Evolutionary conservation across 1,140 invertebrate species (phyloP).

Genomic region (Lucilia sericata): DNA sequence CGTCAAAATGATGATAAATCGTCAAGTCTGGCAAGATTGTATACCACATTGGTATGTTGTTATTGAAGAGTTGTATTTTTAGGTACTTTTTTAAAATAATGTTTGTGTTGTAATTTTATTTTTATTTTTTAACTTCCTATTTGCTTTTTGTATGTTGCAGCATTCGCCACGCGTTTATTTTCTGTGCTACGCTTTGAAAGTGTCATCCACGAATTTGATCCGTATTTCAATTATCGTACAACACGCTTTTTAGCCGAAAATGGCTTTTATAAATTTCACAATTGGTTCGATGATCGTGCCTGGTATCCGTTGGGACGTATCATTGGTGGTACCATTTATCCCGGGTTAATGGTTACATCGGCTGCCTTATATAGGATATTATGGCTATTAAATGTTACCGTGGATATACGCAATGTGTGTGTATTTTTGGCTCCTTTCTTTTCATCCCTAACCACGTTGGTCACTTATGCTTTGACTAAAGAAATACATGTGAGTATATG

Average conservation of each 20-base stretch:
- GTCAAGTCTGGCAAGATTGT: too few species aligned
- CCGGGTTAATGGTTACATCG: slow-evolving; percentile 97
- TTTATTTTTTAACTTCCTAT: slow-evolving; percentile 44
- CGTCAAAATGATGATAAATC: too few species aligned
- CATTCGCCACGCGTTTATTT: slow-evolving; percentile 94
- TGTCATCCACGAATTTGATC: slow-evolving; percentile 99
- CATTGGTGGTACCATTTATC: slow-evolving; percentile 97
- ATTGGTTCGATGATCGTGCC: slow-evolving; percentile 99
- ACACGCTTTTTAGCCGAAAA: slow-evolving; percentile 94
- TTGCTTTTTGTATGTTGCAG: slow-evolving; percentile 73
- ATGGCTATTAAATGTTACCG: slow-evolving; percentile 91
- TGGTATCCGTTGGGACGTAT: slow-evolving; percentile 98
- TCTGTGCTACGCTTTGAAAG: slow-evolving; percentile 97
- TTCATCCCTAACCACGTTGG: slow-evolving; percentile 94
- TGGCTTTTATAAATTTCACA: slow-evolving; percentile 98
- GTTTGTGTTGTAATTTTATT: neutral
- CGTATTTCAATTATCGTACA: slow-evolving; percentile 98
- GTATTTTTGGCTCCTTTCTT: slow-evolving; percentile 98
- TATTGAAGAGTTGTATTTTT: neutral
- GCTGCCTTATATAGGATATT: slow-evolving; percentile 90
- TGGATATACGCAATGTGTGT: slow-evolving; percentile 97
- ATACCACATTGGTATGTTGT: neutral
- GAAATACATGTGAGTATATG: slow-evolving; percentile 83
- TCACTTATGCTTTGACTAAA: slow-evolving; percentile 96
- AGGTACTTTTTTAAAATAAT: neutral